A percentile compares a stretch with the other conserved stretches of the same genome.
Conservation (phyloP, 2,888 invertebrate genomes). For the Acleris cristana region DNA sequence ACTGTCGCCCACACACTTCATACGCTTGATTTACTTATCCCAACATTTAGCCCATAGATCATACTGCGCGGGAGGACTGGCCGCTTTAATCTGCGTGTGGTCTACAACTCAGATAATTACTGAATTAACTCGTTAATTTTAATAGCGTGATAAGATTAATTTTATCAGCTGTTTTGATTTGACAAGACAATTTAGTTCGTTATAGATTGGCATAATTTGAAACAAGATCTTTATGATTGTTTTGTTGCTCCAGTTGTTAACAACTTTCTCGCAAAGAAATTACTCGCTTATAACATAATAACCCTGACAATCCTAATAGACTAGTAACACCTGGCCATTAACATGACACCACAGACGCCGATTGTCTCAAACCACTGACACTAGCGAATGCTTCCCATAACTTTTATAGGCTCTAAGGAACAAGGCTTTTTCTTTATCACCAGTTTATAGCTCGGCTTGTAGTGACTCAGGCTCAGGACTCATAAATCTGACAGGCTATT, state of each 20-base stretch:
- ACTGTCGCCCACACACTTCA: constrained; percentile 56
- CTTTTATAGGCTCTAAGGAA: constrained; percentile 17
- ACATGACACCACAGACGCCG: background rate
- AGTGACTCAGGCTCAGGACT: constrained; percentile 24
- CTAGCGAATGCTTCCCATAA: constrained; percentile 25
- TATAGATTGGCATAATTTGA: too few relatives aligned
- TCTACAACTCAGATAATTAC: constrained; percentile 53
- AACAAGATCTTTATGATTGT: too few relatives aligned
- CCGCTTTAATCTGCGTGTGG: constrained; percentile 60
- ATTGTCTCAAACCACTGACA: constrained; percentile 1
- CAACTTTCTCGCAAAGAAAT: too few relatives aligned
- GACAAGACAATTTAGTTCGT: constrained; percentile 3
- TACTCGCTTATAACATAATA: too few relatives aligned
- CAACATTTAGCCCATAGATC: constrained; percentile 52
- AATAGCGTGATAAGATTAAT: constrained; percentile 32
- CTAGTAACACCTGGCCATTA: background rate
- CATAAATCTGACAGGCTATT: constrained; percentile 36
- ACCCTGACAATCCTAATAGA: background rate
- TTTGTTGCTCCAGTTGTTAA: too few relatives aligned
- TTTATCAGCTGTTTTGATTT: constrained; percentile 19
- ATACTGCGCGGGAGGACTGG: constrained; percentile 63
- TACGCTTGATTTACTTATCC: constrained; percentile 47
- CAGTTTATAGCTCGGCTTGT: constrained; percentile 9
- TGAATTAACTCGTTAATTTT: constrained; percentile 57
- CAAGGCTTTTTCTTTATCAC: constrained; percentile 36